phyloP scores from a whole-genome alignment of 2,797 vertebrate genomes.

The Danio aesculapii region DNA sequence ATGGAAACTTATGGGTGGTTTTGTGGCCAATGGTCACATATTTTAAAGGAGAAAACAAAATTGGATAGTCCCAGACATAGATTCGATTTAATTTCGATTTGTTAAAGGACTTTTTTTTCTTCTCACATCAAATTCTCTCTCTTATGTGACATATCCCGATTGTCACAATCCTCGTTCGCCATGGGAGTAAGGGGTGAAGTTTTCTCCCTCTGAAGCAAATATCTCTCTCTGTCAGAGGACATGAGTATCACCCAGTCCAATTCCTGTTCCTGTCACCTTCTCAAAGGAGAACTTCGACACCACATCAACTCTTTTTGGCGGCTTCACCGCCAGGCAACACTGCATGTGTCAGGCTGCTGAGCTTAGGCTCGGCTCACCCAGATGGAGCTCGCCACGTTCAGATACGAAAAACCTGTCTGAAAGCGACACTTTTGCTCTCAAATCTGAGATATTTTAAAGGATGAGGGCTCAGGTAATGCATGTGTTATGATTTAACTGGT shows the following conservation, averaged over 20 bases:
- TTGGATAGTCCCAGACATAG: not conserved
- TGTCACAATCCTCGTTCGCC: slow-evolving; percentile 44
- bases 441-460: slow-evolving; percentile 6
- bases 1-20: too few relatives aligned
- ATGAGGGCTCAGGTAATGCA: slow-evolving; percentile 5
- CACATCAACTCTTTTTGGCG: slow-evolving; percentile 77
- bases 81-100: slow-evolving; percentile 2
- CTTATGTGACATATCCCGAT: slow-evolving; percentile 20
- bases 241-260: slow-evolving; percentile 66
- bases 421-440: not conserved
- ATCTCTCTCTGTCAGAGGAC: slow-evolving; percentile 66
- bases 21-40: not conserved
- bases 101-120: slow-evolving; percentile 49
- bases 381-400: slow-evolving; percentile 40
- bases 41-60: not conserved
- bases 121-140: slow-evolving; percentile 36
- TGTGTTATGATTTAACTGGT: slow-evolving; percentile 4
- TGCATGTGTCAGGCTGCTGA: slow-evolving; percentile 70
- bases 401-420: slow-evolving; percentile 66
- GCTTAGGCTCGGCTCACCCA: slow-evolving; percentile 45
- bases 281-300: slow-evolving; percentile 67
- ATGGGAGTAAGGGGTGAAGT: slow-evolving; percentile 35
- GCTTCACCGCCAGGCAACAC: slow-evolving; percentile 73
- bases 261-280: slow-evolving; percentile 72
- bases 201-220: slow-evolving; percentile 48